Conservation (phyloP, 2,113 vertebrate species). For the Heloderma charlesbogerti region DNA sequence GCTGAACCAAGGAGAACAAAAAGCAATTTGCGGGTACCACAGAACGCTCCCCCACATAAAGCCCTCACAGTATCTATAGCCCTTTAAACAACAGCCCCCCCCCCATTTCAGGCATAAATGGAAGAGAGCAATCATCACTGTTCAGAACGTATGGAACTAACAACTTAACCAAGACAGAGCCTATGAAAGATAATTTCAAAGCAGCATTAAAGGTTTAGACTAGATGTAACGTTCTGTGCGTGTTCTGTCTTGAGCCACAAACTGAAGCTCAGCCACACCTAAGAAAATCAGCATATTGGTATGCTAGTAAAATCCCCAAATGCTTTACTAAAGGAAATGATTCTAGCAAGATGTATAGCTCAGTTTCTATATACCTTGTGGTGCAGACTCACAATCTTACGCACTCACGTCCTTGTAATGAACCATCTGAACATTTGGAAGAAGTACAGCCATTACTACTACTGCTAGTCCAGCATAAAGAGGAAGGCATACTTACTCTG, state of each 20-base stretch:
- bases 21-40: neutral
- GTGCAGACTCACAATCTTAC: neutral
- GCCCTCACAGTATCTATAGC: no score
- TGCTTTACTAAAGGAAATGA: conserved; percentile 20
- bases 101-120: neutral
- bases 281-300: conserved; percentile 10
- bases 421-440: neutral
- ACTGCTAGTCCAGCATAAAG: no score
- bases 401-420: neutral
- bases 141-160: neutral
- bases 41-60: neutral
- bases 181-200: conserved; percentile 32
- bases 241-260: neutral
- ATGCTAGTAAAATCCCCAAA: conserved; percentile 30
- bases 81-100: neutral
- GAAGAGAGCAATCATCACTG: neutral
- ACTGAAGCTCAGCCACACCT: conserved; percentile 32
- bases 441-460: neutral
- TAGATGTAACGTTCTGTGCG: neutral
- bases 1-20: neutral
- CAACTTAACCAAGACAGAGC: neutral
- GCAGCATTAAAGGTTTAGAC: neutral
- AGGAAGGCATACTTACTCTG: conserved; percentile 83
- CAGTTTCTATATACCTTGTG: neutral
- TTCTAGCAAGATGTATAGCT: neutral